These are phyloP conservation scores for Andrena fulva DNA, from an alignment of 2,888 invertebrate genomes.

Conservation along the genomic window DNA sequence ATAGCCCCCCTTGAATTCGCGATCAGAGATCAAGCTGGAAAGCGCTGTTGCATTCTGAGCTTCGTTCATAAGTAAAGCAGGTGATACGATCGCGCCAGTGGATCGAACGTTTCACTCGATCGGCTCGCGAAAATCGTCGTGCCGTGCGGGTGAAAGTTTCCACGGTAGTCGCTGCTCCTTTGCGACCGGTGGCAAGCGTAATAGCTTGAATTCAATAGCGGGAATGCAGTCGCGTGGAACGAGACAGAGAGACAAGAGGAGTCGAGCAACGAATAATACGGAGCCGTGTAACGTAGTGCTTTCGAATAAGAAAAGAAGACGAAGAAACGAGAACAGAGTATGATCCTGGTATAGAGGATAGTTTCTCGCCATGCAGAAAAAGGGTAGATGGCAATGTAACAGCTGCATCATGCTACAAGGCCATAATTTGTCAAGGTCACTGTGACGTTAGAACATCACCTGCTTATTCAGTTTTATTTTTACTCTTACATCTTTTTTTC, in stretches of 20 bases:
- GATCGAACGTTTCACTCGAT: constrained; percentile 50
- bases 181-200: neutral
- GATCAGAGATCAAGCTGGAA: constrained; percentile 1
- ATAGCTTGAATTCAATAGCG: constrained; percentile 54
- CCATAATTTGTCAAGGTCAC: constrained; percentile 69
- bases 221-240: constrained; percentile 65
- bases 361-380: constrained; percentile 44
- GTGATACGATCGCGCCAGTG: constrained; percentile 40
- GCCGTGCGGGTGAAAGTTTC: constrained; percentile 54
- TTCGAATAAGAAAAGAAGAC: constrained; percentile 43
- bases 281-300: constrained; percentile 62
- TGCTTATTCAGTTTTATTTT: constrained; percentile 4
- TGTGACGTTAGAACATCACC: constrained; percentile 55
- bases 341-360: constrained; percentile 23
- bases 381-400: constrained; percentile 49
- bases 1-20: constrained; percentile 4
- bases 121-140: constrained; percentile 55
- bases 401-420: constrained; percentile 75
- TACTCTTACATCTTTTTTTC: neutral
- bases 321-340: constrained; percentile 36
- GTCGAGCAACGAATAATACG: constrained; percentile 55
- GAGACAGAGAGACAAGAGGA: constrained; percentile 49
- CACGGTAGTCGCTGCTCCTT: constrained; percentile 43
- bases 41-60: constrained; percentile 30
- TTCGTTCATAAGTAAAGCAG: constrained; percentile 29